Evolutionary conservation across 1,140 invertebrate genomes (phyloP).

Genomic region (Bombus balteatus): DNA sequence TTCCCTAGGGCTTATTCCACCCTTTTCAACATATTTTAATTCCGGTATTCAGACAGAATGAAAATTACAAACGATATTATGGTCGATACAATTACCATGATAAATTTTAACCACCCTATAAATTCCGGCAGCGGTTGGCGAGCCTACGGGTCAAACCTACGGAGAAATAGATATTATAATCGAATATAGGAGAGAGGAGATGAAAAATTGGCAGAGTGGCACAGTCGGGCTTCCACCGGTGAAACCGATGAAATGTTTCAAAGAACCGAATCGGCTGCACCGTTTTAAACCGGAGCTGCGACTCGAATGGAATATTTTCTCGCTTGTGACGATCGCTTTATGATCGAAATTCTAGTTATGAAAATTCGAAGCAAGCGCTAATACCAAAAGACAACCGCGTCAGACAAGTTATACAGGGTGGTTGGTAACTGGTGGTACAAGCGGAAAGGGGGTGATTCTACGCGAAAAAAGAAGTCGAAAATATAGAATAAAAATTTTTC

Average conservation of each 20-base stretch:
- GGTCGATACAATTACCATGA: slow-evolving; percentile 5
- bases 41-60: background rate
- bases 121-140: background rate
- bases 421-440: no score
- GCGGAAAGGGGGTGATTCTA: no score
- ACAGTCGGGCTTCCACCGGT: background rate
- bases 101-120: background rate
- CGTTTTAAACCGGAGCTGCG: no score
- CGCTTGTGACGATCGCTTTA: background rate
- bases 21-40: background rate
- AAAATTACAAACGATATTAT: slow-evolving; percentile 1
- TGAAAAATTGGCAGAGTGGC: slow-evolving; percentile 8
- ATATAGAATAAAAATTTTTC: no score
- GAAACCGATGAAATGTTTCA: slow-evolving; percentile 1
- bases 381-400: background rate
- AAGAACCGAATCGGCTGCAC: background rate
- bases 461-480: no score
- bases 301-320: background rate
- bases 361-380: background rate
- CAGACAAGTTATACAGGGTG: background rate
- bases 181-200: background rate
- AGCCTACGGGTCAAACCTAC: background rate
- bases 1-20: background rate
- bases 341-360: slow-evolving; percentile 14
- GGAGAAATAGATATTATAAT: background rate